Conservation (phyloP, 2,797 vertebrate genomes). For the Lophius americanus region DNA sequence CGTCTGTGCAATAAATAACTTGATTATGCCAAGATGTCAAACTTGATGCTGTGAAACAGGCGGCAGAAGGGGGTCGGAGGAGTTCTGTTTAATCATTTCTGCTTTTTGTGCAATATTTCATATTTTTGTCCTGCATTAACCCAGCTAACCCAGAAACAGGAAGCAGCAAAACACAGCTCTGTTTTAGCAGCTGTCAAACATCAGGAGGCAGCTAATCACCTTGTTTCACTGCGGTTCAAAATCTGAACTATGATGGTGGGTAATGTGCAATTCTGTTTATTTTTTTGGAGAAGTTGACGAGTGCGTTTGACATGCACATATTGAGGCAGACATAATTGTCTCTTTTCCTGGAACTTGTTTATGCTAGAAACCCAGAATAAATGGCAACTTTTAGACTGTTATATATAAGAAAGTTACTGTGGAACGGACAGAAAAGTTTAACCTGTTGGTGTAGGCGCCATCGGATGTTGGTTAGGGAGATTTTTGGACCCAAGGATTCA, state of each 20-base stretch:
- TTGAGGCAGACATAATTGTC: not conserved
- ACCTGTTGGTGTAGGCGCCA: too few species aligned
- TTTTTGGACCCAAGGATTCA: too few species aligned
- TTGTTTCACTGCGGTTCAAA: conserved; percentile 1
- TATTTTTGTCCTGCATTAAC: conserved; percentile 30
- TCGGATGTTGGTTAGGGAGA: too few species aligned
- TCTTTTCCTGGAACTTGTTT: conserved; percentile 2
- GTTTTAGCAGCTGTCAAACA: conserved; percentile 40
- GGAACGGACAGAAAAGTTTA: too few species aligned
- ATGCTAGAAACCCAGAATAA: conserved; percentile 2
- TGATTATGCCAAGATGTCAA: conserved; percentile 17
- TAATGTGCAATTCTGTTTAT: not conserved
- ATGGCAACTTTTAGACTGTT: too few species aligned
- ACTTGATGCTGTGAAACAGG: conserved; percentile 14
- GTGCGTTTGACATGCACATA: too few species aligned
- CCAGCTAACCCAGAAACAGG: conserved; percentile 30
- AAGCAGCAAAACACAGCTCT: conserved; percentile 34
- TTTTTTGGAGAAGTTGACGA: not conserved
- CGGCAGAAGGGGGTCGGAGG: conserved; percentile 23
- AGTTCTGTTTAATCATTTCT: conserved; percentile 16
- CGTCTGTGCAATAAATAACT: conserved; percentile 35
- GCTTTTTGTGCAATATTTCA: conserved; percentile 28
- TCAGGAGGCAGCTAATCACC: conserved; percentile 31
- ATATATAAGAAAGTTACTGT: too few species aligned
- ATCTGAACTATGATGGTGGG: not conserved